phyloP scores from a whole-genome alignment of 2,113 vertebrate genomes.

The Carlito syrichta region DNA sequence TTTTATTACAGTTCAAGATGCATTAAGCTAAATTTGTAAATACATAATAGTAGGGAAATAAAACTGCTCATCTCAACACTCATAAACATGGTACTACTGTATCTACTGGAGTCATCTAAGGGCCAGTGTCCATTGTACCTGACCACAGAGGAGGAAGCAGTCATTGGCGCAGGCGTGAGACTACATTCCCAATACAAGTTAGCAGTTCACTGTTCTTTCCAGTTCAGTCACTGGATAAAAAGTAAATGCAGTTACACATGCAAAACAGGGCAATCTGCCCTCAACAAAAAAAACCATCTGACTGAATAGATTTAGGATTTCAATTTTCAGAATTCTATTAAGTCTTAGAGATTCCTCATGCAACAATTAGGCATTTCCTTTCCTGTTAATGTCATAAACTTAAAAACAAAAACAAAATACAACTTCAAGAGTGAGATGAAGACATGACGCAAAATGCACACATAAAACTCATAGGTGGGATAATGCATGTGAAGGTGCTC shows the following conservation, averaged over 20 bases:
- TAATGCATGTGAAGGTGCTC: not conserved
- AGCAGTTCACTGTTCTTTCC: not conserved
- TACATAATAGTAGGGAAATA: not conserved
- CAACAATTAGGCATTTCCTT: not conserved
- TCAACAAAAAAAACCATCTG: not conserved
- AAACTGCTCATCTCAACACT: not conserved
- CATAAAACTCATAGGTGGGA: not conserved
- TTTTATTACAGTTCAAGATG: not conserved
- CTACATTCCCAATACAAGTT: not conserved
- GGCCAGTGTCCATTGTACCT: not conserved
- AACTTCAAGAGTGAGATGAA: not conserved
- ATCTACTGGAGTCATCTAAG: not conserved
- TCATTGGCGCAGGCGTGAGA: not conserved
- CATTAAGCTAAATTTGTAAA: not conserved
- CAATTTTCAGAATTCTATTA: not conserved
- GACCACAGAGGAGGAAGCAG: not conserved
- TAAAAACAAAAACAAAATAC: not conserved
- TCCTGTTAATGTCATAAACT: not conserved
- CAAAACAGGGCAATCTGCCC: not conserved
- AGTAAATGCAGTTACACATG: not conserved
- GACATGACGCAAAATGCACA: not conserved
- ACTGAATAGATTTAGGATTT: not conserved
- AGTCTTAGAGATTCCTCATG: not conserved
- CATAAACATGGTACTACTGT: not conserved
- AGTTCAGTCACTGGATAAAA: not conserved